These are phyloP conservation scores for Atherinosoma microstoma DNA, from an alignment of 2,797 vertebrate species.

Conservation along the genomic window DNA sequence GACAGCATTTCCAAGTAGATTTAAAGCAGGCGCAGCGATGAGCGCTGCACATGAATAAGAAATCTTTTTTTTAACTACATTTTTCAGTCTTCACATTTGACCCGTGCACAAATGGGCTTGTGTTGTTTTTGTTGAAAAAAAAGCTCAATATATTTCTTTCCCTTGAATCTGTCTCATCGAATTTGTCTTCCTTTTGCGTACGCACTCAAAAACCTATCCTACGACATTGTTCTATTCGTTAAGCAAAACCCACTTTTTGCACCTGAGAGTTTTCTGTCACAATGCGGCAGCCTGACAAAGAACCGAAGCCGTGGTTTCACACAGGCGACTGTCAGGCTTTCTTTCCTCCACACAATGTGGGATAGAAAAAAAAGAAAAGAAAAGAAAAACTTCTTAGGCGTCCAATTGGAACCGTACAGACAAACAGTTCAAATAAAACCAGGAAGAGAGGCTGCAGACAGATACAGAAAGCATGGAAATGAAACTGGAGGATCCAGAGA, in stretches of 20 bases:
- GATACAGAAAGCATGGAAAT: constrained; percentile 56
- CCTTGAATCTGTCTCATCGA: constrained; percentile 19
- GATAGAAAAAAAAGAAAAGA: constrained; percentile 32
- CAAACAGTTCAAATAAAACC: constrained; percentile 64
- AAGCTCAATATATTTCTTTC: constrained; percentile 9
- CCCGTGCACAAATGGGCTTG: neutral
- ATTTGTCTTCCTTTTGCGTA: constrained; percentile 23
- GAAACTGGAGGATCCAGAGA: constrained; percentile 51
- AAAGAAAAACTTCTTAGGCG: constrained; percentile 53
- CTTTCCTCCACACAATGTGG: constrained; percentile 65
- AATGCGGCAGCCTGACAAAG: constrained; percentile 74
- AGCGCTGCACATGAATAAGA: constrained; percentile 17
- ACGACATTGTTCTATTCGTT: constrained; percentile 55
- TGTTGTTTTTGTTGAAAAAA: constrained; percentile 16
- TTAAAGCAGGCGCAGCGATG: constrained; percentile 33
- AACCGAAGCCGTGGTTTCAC: constrained; percentile 62
- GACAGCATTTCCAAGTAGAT: constrained; percentile 46
- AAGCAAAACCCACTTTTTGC: constrained; percentile 61
- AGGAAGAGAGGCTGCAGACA: constrained; percentile 53
- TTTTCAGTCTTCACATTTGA: constrained; percentile 36
- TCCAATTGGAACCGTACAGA: constrained; percentile 68
- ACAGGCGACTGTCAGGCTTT: constrained; percentile 67
- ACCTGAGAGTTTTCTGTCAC: constrained; percentile 74
- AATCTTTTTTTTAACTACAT: constrained; percentile 7
- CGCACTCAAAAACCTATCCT: constrained; percentile 15